These are phyloP conservation scores for Pseudorhiza aurosa DNA, from an alignment of 30 jellyfish, hydroid and myxozoan species.

Conservation along the genomic window DNA sequence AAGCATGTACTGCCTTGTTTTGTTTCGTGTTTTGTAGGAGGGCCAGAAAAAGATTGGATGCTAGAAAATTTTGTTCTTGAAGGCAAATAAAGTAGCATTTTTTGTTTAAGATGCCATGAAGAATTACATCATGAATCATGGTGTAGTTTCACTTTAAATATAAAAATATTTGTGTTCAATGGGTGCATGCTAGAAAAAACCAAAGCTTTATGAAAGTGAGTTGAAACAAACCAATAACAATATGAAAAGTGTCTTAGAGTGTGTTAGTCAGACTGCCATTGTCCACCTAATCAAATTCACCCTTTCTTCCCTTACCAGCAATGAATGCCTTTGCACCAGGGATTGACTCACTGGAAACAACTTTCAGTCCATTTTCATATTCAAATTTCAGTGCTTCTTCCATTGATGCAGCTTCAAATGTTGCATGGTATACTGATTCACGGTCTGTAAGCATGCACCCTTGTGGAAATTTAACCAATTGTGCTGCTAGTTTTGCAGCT, in stretches of 20 bases:
- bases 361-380: slow-evolving; percentile 46
- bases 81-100: too few relatives aligned
- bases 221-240: not conserved
- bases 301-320: slow-evolving; percentile 34
- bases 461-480: slow-evolving; percentile 60
- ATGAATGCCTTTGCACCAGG: slow-evolving; percentile 59
- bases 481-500: slow-evolving; percentile 35
- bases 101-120: too few relatives aligned
- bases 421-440: slow-evolving; percentile 42
- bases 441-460: slow-evolving; percentile 56
- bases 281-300: slow-evolving; percentile 26
- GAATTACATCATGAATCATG: too few relatives aligned
- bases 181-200: not conserved
- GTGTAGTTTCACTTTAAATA: too few relatives aligned
- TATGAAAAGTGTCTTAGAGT: not conserved
- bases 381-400: slow-evolving; percentile 48
- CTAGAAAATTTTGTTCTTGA: too few relatives aligned
- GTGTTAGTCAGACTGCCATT: too few relatives aligned
- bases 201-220: not conserved
- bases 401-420: slow-evolving; percentile 25
- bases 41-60: too few relatives aligned
- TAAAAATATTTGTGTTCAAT: too few relatives aligned
- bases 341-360: slow-evolving; percentile 28
- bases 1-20: too few relatives aligned
- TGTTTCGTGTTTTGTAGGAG: too few relatives aligned